These are phyloP conservation scores for Furcula furcula DNA, from an alignment of 2,888 invertebrate genomes.

Conservation along the genomic window DNA sequence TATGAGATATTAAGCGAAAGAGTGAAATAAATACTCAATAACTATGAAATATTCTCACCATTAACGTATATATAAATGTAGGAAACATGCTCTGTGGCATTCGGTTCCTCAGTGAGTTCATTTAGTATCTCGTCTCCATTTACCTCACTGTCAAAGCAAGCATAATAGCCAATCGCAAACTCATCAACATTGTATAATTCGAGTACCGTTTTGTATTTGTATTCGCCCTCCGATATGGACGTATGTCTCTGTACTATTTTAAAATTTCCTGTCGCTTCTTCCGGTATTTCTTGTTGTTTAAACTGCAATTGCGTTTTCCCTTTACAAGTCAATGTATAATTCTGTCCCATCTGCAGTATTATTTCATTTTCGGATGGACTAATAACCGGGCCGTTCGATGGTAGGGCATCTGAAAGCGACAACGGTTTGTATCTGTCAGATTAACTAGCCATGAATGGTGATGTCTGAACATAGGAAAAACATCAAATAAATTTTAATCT, in stretches of 20 bases:
- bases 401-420: slow-evolving; percentile 65
- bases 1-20: slow-evolving; percentile 17
- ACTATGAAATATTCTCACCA: slow-evolving; percentile 51
- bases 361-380: slow-evolving; percentile 54
- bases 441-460: neutral
- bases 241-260: slow-evolving; percentile 15
- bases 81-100: slow-evolving; percentile 54
- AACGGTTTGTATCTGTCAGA: slow-evolving; percentile 18
- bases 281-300: slow-evolving; percentile 59
- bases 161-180: slow-evolving; percentile 79
- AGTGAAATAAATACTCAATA: neutral
- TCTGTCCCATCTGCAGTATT: slow-evolving; percentile 62
- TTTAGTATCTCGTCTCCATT: slow-evolving; percentile 47
- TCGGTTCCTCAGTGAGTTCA: slow-evolving; percentile 55
- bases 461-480: neutral
- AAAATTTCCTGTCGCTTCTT: slow-evolving; percentile 49
- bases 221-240: slow-evolving; percentile 32
- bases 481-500: neutral
- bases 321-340: slow-evolving; percentile 61
- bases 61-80: slow-evolving; percentile 70
- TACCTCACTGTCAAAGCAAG: slow-evolving; percentile 70
- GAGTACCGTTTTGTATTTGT: slow-evolving; percentile 67
- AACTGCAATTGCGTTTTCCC: slow-evolving; percentile 50
- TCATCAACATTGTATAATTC: slow-evolving; percentile 66
- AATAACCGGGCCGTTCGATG: slow-evolving; percentile 56